Percentiles rank a stretch among this genome's conserved stretches.
These are phyloP conservation scores for Apis florea DNA, from an alignment of 1,140 invertebrate species.

Conservation along the genomic window DNA sequence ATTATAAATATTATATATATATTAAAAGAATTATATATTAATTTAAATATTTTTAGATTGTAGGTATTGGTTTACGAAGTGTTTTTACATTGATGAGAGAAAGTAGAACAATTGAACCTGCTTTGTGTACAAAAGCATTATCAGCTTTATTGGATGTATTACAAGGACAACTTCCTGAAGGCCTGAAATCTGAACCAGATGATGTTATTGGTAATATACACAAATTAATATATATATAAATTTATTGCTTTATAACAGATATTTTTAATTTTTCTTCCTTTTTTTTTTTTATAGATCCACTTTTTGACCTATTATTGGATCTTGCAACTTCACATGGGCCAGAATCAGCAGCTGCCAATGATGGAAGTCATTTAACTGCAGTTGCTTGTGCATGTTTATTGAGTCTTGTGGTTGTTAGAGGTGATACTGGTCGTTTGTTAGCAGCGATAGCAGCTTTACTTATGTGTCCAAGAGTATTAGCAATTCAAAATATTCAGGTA, in stretches of 20 bases:
- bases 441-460: conserved; percentile 92
- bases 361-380: conserved; percentile 88
- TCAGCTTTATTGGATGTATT: conserved; percentile 93
- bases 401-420: conserved; percentile 94
- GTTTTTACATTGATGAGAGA: conserved; percentile 96
- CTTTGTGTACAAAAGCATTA: conserved; percentile 92
- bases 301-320: conserved; percentile 90
- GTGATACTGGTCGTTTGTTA: conserved; percentile 95
- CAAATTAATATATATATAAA: background rate
- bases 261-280: conserved; percentile 1
- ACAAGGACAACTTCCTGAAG: conserved; percentile 94
- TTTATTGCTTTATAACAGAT: background rate
- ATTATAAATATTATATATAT: background rate
- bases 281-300: conserved; percentile 82
- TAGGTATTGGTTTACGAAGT: conserved; percentile 93
- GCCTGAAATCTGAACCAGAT: conserved; percentile 86
- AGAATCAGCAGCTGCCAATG: conserved; percentile 80
- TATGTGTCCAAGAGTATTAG: conserved; percentile 90
- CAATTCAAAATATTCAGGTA: conserved; percentile 90
- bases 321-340: conserved; percentile 86
- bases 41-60: conserved; percentile 83
- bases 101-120: conserved; percentile 89
- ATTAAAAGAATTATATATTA: conserved; percentile 8
- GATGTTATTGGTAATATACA: conserved; percentile 85
- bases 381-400: conserved; percentile 94